A percentile compares a stretch with the other conserved stretches of the same genome.
These are phyloP conservation scores for Hystrix brachyura DNA, from an alignment of 2,113 vertebrate genomes.

Conservation along the genomic window DNA sequence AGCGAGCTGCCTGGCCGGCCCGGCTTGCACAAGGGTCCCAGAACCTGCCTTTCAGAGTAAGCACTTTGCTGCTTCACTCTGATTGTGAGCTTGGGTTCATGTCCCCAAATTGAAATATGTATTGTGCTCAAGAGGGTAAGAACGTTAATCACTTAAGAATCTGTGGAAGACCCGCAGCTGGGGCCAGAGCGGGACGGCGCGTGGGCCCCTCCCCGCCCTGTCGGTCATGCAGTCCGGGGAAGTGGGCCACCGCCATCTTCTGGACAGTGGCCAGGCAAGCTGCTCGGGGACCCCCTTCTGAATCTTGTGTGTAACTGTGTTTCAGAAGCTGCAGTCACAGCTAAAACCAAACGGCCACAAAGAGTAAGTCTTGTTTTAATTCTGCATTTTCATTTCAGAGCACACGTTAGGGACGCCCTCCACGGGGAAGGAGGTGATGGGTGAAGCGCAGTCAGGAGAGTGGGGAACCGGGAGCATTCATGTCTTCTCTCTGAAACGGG, in stretches of 20 bases:
- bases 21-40: not conserved
- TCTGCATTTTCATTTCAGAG: not conserved
- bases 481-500: too few relatives aligned
- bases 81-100: not conserved
- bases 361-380: not conserved
- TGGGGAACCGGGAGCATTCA: not conserved
- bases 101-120: not conserved
- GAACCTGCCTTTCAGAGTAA: not conserved
- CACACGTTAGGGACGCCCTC: not conserved
- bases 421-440: not conserved
- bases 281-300: not conserved
- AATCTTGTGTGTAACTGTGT: not conserved
- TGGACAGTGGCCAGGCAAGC: not conserved
- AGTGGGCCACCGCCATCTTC: too few relatives aligned
- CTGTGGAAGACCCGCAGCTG: not conserved
- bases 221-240: not conserved
- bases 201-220: not conserved
- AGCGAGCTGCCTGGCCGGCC: not conserved
- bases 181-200: not conserved
- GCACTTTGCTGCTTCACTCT: not conserved
- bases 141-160: not conserved
- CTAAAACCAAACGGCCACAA: not conserved
- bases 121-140: not conserved
- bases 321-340: not conserved
- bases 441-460: not conserved